Evolutionary conservation across 2,797 vertebrate genomes (phyloP).

Genomic region (Corythornis leucogaster): DNA sequence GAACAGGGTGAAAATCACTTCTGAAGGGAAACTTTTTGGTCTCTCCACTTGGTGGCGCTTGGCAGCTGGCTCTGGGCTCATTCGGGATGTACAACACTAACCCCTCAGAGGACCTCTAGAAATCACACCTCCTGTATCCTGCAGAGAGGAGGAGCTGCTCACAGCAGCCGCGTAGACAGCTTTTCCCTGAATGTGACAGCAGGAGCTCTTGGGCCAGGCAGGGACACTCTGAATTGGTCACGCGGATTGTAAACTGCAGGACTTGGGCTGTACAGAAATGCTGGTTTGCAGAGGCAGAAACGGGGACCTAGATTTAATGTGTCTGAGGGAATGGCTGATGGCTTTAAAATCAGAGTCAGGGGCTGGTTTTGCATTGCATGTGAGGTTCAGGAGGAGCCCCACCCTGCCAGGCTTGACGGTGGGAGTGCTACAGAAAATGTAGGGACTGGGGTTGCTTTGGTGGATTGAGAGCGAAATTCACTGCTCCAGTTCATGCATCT

Average conservation of each 20-base stretch:
- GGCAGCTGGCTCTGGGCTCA: background rate
- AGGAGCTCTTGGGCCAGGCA: background rate
- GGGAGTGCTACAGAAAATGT: background rate
- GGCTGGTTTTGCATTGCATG: background rate
- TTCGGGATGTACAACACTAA: background rate
- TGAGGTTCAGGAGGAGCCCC: background rate
- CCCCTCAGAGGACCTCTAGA: background rate
- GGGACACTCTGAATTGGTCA: background rate
- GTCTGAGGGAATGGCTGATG: background rate
- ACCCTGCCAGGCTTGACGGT: background rate
- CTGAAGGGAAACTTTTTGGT: background rate
- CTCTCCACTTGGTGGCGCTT: conserved; percentile 70
- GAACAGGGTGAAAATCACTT: background rate
- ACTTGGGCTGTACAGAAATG: background rate
- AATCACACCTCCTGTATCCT: background rate
- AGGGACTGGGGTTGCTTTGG: background rate
- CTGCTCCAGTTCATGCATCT: fast-evolving
- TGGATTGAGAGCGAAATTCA: background rate
- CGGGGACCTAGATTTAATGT: background rate
- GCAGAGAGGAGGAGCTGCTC: conserved; percentile 5
- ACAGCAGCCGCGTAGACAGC: background rate
- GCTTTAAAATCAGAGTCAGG: background rate
- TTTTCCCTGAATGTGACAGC: background rate
- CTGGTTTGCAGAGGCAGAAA: background rate
- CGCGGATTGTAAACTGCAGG: background rate